These are phyloP conservation scores for Cephalophus harveyi DNA, from an alignment of 2,113 vertebrate species.

Conservation along the genomic window DNA sequence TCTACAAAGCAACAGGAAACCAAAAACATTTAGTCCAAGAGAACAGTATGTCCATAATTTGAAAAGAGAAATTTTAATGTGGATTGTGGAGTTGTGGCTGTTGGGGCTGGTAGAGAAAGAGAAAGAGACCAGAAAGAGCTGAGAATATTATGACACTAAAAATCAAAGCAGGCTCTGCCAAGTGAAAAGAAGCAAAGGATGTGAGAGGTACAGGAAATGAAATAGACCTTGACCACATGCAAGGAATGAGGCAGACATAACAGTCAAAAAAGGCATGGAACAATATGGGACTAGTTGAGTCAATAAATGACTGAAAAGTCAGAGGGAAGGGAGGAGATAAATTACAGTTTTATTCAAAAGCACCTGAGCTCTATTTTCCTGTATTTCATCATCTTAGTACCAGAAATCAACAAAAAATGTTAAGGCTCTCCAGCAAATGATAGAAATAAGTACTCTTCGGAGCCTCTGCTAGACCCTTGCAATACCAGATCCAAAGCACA, in stretches of 20 bases:
- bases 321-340: not conserved
- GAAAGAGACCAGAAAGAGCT: not conserved
- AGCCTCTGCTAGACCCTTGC: not conserved
- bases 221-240: not conserved
- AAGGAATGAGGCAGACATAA: not conserved
- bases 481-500: not conserved
- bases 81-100: not conserved
- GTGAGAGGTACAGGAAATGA: fast-evolving
- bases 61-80: not conserved
- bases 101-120: not conserved
- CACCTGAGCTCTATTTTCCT: too few species aligned
- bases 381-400: not conserved
- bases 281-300: not conserved
- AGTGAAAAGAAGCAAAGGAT: not conserved
- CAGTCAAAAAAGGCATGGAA: not conserved
- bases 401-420: not conserved
- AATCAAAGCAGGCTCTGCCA: not conserved
- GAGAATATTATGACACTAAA: not conserved
- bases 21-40: not conserved
- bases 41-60: not conserved
- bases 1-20: not conserved
- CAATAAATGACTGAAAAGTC: not conserved
- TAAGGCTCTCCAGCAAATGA: not conserved
- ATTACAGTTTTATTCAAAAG: not conserved
- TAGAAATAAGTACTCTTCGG: not conserved